Evolutionary conservation across 2,113 vertebrate genomes (phyloP).

Genomic region (Scatophagus argus): DNA sequence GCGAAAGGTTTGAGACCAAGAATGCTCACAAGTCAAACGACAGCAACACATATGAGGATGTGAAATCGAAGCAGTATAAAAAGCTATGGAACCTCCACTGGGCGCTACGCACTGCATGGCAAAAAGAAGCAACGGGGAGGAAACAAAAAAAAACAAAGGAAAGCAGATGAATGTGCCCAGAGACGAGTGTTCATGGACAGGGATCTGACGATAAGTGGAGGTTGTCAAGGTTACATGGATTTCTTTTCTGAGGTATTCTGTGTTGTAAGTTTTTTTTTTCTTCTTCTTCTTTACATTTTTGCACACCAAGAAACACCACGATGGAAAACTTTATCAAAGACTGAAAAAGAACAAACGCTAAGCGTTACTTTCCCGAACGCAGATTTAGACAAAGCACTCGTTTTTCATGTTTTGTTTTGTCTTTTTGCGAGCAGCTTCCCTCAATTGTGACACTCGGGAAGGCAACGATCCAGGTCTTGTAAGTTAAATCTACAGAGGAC

Average conservation of each 20-base stretch:
- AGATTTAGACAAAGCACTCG: constrained; percentile 23
- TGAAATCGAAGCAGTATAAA: constrained; percentile 20
- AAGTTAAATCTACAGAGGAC: constrained; percentile 44
- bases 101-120: constrained; percentile 41
- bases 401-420: not conserved
- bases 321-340: constrained; percentile 69
- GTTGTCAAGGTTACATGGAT: constrained; percentile 80
- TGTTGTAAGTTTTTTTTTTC: constrained; percentile 79
- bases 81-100: constrained; percentile 57
- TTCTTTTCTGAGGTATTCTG: constrained; percentile 86
- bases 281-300: constrained; percentile 71
- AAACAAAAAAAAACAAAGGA: not conserved
- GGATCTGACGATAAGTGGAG: constrained; percentile 67
- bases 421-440: constrained; percentile 32
- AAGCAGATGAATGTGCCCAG: constrained; percentile 32
- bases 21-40: constrained; percentile 31
- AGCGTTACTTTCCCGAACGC: constrained; percentile 41
- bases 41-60: not conserved
- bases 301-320: constrained; percentile 71
- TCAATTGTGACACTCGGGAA: constrained; percentile 45
- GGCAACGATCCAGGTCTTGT: constrained; percentile 56
- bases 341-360: constrained; percentile 56
- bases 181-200: constrained; percentile 50
- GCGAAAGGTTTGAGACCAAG: constrained; percentile 41
- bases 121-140: constrained; percentile 1